Evolutionary conservation across 1,140 invertebrate species (phyloP).

Genomic region (Pristionchus pacificus): DNA sequence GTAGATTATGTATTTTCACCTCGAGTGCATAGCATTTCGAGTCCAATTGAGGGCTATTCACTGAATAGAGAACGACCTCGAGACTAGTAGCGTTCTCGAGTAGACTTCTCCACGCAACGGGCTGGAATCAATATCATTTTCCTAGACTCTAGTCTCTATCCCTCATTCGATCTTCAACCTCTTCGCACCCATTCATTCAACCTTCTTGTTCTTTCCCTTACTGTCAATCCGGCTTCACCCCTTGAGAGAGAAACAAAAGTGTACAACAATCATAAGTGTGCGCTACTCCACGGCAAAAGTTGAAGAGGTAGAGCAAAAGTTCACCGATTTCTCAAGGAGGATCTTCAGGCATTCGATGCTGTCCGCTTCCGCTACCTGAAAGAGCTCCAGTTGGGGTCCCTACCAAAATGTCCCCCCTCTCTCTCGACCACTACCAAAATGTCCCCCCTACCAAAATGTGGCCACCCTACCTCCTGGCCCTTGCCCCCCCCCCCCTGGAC

Average conservation of each 20-base stretch:
- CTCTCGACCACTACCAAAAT: too few species aligned
- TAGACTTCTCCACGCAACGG: slow-evolving; percentile 22
- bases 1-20: slow-evolving; percentile 11
- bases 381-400: slow-evolving; percentile 6
- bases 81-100: slow-evolving; percentile 38
- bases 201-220: slow-evolving; percentile 24
- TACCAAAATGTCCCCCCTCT: too few species aligned
- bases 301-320: background rate
- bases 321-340: slow-evolving; percentile 39
- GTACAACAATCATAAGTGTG: background rate
- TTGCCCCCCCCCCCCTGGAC: too few species aligned
- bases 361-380: slow-evolving; percentile 40
- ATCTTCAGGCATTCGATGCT: slow-evolving; percentile 44
- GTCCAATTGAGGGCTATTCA: slow-evolving; percentile 43
- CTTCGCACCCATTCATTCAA: too few species aligned
- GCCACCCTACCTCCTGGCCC: too few species aligned
- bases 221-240: background rate
- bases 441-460: too few species aligned
- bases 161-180: background rate
- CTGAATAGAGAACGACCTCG: slow-evolving; percentile 40
- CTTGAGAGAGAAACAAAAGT: background rate
- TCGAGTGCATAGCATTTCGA: slow-evolving; percentile 45
- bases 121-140: slow-evolving; percentile 22
- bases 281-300: background rate
- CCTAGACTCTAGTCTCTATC: background rate